A percentile compares a stretch with the other conserved stretches of the same genome.
Evolutionary conservation across 2,888 invertebrate genomes (phyloP).

Genomic region (Agrochola lychnidis): DNA sequence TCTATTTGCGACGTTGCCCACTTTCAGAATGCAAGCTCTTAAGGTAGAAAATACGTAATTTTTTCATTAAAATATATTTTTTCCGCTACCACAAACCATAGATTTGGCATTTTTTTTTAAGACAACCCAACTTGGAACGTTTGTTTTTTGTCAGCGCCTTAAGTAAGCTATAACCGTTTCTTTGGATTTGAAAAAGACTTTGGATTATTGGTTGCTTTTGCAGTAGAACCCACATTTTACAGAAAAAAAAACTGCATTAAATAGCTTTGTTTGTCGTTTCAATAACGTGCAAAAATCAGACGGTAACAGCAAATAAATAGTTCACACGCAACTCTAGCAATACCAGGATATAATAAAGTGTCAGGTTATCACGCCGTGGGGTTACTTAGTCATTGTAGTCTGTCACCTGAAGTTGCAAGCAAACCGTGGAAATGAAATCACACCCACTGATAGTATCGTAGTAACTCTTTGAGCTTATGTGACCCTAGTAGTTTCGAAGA

Average conservation of each 20-base stretch:
- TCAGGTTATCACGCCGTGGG: background rate
- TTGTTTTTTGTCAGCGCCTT: too few species aligned
- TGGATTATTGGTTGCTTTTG: background rate
- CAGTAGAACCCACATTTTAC: background rate
- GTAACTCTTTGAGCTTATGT: conserved; percentile 1
- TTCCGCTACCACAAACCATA: too few species aligned
- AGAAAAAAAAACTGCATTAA: too few species aligned
- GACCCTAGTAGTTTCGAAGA: too few species aligned
- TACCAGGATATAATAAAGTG: conserved; percentile 19
- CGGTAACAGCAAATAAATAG: conserved; percentile 12
- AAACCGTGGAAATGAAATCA: background rate
- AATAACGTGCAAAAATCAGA: conserved; percentile 8
- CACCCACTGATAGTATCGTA: background rate
- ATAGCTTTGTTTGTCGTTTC: background rate
- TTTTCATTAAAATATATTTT: too few species aligned
- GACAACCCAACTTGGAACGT: too few species aligned
- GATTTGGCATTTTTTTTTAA: too few species aligned
- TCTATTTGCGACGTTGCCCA: too few species aligned
- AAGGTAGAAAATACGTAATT: too few species aligned
- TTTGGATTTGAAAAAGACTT: background rate
- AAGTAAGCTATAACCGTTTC: background rate
- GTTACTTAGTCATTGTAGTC: background rate
- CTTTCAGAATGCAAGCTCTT: too few species aligned
- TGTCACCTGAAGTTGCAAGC: conserved; percentile 1
- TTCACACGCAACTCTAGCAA: conserved; percentile 9